Evolutionary conservation across 2,113 vertebrate species (phyloP).

Genomic region (Australoheros scitulus): DNA sequence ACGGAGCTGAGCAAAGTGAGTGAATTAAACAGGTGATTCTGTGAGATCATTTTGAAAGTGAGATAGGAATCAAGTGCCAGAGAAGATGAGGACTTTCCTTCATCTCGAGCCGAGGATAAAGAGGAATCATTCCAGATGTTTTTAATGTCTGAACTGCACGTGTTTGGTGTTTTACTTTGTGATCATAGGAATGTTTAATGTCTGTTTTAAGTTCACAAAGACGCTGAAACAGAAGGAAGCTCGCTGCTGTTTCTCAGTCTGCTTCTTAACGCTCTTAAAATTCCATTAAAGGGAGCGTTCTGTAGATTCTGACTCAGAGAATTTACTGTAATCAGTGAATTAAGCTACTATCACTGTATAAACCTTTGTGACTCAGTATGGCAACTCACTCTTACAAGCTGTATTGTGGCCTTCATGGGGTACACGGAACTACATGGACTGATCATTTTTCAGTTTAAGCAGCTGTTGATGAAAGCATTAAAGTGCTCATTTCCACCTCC

Average conservation of each 20-base stretch:
- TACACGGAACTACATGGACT: not conserved
- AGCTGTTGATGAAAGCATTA: too few species aligned
- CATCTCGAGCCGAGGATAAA: not conserved
- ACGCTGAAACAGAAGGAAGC: not conserved
- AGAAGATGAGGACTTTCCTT: not conserved
- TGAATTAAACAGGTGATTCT: not conserved
- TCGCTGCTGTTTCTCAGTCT: not conserved
- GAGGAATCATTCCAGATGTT: slow-evolving; percentile 3
- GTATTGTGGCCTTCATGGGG: not conserved
- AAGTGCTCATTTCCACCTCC: not conserved
- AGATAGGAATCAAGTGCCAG: not conserved
- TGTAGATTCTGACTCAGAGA: slow-evolving; percentile 10
- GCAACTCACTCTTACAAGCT: slow-evolving; percentile 19
- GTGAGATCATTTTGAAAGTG: not conserved
- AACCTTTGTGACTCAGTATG: not conserved
- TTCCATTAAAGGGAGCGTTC: not conserved
- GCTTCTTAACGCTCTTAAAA: not conserved
- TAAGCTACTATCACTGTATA: slow-evolving; percentile 31
- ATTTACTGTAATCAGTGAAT: slow-evolving; percentile 36
- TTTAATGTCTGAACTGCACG: slow-evolving; percentile 16
- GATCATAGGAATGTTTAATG: not conserved
- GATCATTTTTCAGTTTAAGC: not conserved
- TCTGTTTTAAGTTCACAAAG: not conserved
- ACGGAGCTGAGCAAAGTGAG: not conserved
- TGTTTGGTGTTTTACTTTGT: not conserved